Evolutionary conservation across 37 sponge, comb jelly and placozoan species (phyloP).

Genomic region (Ianthella basta): DNA sequence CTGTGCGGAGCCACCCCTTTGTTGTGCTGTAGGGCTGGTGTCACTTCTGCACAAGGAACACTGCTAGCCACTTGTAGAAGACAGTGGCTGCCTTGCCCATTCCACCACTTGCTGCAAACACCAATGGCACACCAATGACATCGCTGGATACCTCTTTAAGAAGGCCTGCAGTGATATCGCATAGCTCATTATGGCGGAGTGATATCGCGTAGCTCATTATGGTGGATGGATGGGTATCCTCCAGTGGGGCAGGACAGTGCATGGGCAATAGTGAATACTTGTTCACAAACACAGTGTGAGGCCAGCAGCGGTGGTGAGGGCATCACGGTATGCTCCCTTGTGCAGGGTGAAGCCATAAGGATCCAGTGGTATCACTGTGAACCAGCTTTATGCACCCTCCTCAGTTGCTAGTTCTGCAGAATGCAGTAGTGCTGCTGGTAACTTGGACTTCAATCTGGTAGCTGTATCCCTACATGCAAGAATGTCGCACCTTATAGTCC

Average conservation of each 20-base stretch:
- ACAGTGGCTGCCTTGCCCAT: not conserved
- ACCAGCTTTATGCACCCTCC: not conserved
- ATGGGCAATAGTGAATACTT: not conserved
- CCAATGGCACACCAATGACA: not conserved
- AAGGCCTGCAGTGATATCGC: not conserved
- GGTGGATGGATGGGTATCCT: too few relatives aligned
- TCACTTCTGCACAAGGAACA: not conserved
- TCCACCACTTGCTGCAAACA: constrained; percentile 2
- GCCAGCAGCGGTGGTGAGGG: not conserved
- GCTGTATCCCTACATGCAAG: too few relatives aligned
- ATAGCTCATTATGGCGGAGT: not conserved
- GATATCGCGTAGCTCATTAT: not conserved
- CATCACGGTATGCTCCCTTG: not conserved
- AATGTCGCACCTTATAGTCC: too few relatives aligned
- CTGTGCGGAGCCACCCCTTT: constrained; percentile 11
- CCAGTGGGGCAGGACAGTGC: not conserved
- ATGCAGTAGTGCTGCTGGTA: not conserved
- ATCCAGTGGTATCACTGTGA: not conserved
- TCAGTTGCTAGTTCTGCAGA: not conserved
- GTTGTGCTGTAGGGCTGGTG: constrained; percentile 1
- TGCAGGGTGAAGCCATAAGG: not conserved
- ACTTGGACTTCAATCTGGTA: not conserved
- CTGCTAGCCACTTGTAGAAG: not conserved
- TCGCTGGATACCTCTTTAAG: not conserved
- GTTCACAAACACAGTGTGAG: not conserved